Percentiles rank a stretch among this genome's conserved stretches.
phyloP scores from a whole-genome alignment of 2,113 vertebrate genomes.

The Lathamus discolor region DNA sequence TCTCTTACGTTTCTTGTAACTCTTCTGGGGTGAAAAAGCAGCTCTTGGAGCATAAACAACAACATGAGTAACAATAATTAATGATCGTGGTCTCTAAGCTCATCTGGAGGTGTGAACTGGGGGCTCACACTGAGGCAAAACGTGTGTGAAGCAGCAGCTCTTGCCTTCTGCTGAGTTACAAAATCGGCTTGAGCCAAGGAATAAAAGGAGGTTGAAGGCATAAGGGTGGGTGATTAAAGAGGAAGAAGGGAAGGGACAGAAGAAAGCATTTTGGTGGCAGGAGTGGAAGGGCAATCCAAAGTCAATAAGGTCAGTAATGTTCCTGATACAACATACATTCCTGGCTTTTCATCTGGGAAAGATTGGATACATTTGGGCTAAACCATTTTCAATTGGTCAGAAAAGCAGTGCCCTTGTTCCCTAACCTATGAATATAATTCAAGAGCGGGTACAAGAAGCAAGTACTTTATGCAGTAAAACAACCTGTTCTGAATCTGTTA shows the following conservation, averaged over 20 bases:
- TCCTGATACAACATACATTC: neutral
- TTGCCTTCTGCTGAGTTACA: slow-evolving; percentile 61
- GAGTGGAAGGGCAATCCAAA: neutral
- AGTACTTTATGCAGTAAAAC: neutral
- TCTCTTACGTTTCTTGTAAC: slow-evolving; percentile 2
- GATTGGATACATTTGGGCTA: neutral
- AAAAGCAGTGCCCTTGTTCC: neutral
- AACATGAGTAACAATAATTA: slow-evolving; percentile 54
- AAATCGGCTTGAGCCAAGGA: slow-evolving; percentile 7
- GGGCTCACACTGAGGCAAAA: slow-evolving; percentile 20
- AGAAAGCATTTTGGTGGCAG: neutral
- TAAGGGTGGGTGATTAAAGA: neutral
- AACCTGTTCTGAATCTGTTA: neutral
- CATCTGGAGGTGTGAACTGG: slow-evolving; percentile 50
- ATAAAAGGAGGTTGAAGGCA: neutral
- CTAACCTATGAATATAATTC: neutral
- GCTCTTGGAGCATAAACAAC: slow-evolving; percentile 50
- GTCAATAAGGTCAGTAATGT: neutral
- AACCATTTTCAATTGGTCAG: neutral
- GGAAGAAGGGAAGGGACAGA: neutral
- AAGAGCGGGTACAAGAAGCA: neutral
- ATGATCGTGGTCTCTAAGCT: slow-evolving; percentile 16
- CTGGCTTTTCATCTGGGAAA: neutral
- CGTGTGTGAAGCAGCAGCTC: slow-evolving; percentile 66
- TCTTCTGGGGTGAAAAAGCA: slow-evolving; percentile 45